These are phyloP conservation scores for Anableps anableps DNA, from an alignment of 2,797 vertebrate species.

Conservation along the genomic window DNA sequence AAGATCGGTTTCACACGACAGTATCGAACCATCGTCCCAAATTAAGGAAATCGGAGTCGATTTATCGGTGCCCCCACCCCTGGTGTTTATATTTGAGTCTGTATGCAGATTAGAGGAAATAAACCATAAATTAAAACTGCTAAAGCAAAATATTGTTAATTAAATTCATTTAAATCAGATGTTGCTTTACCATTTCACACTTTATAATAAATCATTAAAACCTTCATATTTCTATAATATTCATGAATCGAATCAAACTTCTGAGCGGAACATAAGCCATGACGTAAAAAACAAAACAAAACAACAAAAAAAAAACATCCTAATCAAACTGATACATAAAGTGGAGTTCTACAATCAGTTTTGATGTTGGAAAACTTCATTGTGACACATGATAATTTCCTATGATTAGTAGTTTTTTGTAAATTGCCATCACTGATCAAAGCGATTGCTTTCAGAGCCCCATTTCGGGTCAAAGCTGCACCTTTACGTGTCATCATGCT, in stretches of 20 bases:
- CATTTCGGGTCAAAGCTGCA: constrained; percentile 7
- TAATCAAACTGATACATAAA: background rate
- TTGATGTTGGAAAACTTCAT: background rate
- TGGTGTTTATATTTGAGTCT: background rate
- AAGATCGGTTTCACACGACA: too few species aligned
- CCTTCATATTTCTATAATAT: background rate
- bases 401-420: background rate
- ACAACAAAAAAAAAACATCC: background rate
- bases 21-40: too few species aligned
- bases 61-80: background rate
- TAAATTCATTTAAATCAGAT: background rate
- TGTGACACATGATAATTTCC: constrained; percentile 1
- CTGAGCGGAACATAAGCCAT: too few species aligned
- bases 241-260: background rate
- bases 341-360: background rate
- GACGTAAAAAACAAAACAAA: background rate
- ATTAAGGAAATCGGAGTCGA: background rate
- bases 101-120: background rate
- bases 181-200: background rate
- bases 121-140: background rate
- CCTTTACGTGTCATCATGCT: constrained; percentile 2
- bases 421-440: constrained; percentile 11
- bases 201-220: background rate
- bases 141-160: background rate
- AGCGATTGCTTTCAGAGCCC: background rate